A percentile compares a stretch with the other conserved stretches of the same genome.
These are phyloP conservation scores for Synergus japonicus DNA, from an alignment of 2,888 invertebrate species.

Conservation along the genomic window DNA sequence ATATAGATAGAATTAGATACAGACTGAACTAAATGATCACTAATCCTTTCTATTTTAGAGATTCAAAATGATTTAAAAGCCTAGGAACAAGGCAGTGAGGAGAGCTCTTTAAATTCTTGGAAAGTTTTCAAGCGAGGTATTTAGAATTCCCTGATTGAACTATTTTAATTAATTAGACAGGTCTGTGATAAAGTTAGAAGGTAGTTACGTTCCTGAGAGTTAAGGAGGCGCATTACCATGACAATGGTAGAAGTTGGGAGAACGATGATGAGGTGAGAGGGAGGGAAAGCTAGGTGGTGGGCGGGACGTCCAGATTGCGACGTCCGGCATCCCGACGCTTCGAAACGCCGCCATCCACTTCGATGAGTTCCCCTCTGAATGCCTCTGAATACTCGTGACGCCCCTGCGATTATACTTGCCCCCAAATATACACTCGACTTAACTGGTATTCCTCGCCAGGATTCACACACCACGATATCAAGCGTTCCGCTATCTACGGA, in stretches of 20 bases:
- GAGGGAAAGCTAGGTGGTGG: slow-evolving; percentile 49
- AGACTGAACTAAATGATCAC: too few relatives aligned
- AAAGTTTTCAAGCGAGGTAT: background rate
- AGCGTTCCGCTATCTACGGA: slow-evolving; percentile 44
- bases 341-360: slow-evolving; percentile 43
- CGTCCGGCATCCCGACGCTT: slow-evolving; percentile 71
- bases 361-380: slow-evolving; percentile 47
- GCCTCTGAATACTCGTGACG: slow-evolving; percentile 58
- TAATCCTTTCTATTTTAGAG: too few relatives aligned
- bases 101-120: background rate
- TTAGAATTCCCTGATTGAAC: background rate
- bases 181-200: slow-evolving; percentile 4
- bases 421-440: slow-evolving; percentile 57
- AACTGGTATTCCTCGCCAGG: slow-evolving; percentile 53
- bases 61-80: too few relatives aligned
- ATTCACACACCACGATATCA: slow-evolving; percentile 43
- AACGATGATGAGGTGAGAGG: slow-evolving; percentile 44
- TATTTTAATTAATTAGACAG: slow-evolving; percentile 5
- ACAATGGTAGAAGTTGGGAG: slow-evolving; percentile 60
- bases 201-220: background rate
- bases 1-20: too few relatives aligned
- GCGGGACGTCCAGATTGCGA: slow-evolving; percentile 67
- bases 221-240: slow-evolving; percentile 63
- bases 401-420: slow-evolving; percentile 68
- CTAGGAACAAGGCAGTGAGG: too few relatives aligned